Evolutionary conservation across 2,888 invertebrate species (phyloP), one percentile per base, ranked within the genome.

Genomic region (Metacarcinus magister): DNA sequence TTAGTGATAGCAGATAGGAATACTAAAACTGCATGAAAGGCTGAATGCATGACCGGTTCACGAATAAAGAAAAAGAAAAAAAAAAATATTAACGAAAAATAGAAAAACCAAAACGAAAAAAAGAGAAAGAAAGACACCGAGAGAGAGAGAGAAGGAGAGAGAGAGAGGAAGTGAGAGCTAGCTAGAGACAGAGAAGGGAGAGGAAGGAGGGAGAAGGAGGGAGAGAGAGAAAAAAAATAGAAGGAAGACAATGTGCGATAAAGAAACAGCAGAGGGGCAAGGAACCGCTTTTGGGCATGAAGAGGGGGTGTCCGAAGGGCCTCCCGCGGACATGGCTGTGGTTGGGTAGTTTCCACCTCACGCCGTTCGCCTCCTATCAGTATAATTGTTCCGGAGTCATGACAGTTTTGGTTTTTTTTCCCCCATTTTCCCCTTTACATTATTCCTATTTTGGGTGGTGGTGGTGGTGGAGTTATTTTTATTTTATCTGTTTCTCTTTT

Each of bases 141-240:
- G 60, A 92, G 54, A 92, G 91, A 91, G 91, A 91, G 46, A 46
- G n/a, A 67, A 4, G 44, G 91, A 44, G 44, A 44, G 46, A 8
- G 92, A 92, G 92, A 46, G 19, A 44, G 46, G 46, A 46, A 54
- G 28, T 28, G 54, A 48, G 54, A 92, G 54, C 43, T 8, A 92
- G 92, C 48, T 16, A 92, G 54, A 92, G 91, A 91, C 46, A 91
- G 46, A 46, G n/a, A 67, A 4, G 44, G 91, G 92, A 46, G 19
- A 44, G 46, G 46, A 46, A 54, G 7, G 28, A 28, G 28, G n/a
- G 54, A 28, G 54, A 28, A 13, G 0, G 28, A 92, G 10, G 3
- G 46, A 46, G 91, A 39, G 54, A 54, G 28, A 28, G 19, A 43
- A 39, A 39, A 39, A 39, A 39, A 39, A 39, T 39, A 39, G 10